Percentiles rank a stretch among this genome's conserved stretches.
These are phyloP conservation scores for Cecidostiba fungosa DNA, from an alignment of 2,888 invertebrate genomes.

Conservation along the genomic window DNA sequence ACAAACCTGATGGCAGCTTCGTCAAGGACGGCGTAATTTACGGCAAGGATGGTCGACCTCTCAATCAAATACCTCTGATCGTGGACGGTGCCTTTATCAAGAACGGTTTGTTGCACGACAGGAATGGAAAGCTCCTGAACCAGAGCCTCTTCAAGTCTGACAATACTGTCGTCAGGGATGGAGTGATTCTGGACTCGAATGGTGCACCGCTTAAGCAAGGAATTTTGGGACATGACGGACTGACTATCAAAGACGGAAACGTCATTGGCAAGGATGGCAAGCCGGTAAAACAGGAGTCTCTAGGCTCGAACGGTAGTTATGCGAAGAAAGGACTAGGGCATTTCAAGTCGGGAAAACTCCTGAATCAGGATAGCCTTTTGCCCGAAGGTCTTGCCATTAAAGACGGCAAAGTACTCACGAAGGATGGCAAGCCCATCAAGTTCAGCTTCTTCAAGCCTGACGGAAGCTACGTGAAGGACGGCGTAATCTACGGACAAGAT, in stretches of 20 bases:
- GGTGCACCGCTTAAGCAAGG: conserved; percentile 71
- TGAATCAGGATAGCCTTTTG: conserved; percentile 76
- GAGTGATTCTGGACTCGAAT: conserved; percentile 70
- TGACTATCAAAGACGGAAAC: conserved; percentile 73
- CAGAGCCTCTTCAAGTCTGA: conserved; percentile 77
- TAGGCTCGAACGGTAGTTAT: conserved; percentile 74
- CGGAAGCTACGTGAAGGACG: conserved; percentile 77
- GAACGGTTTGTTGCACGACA: conserved; percentile 73
- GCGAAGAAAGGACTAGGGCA: conserved; percentile 73
- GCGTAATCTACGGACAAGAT: conserved; percentile 74
- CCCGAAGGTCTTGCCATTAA: conserved; percentile 75
- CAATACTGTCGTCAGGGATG: conserved; percentile 72
- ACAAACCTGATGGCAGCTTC: conserved; percentile 76
- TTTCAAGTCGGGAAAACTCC: conserved; percentile 73
- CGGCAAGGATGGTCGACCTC: conserved; percentile 72
- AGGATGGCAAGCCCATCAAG: conserved; percentile 76
- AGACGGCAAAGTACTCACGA: conserved; percentile 74
- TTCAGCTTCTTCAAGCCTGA: conserved; percentile 75
- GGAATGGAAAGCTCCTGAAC: conserved; percentile 70
- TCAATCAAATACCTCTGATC: conserved; percentile 76
- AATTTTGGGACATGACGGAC: conserved; percentile 72
- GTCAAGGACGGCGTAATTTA: conserved; percentile 76
- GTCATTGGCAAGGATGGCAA: conserved; percentile 75
- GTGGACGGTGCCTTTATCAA: conserved; percentile 74
- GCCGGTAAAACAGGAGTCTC: conserved; percentile 74